phyloP scores from a whole-genome alignment of 1,140 invertebrate species.

The Bicyclus anynana region DNA sequence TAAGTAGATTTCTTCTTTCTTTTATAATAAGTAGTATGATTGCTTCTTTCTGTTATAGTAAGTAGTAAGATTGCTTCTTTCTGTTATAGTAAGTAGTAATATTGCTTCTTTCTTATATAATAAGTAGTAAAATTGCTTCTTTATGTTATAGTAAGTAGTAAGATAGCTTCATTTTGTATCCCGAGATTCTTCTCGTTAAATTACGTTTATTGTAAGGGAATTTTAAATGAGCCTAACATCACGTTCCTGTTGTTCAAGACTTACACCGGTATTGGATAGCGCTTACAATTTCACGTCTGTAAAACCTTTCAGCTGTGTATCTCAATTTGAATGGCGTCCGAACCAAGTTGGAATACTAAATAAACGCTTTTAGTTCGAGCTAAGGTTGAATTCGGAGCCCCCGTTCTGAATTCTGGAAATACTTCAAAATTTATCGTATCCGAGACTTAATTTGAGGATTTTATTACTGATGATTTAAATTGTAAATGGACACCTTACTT shows the following conservation, averaged over 20 bases:
- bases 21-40: too few species aligned
- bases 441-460: neutral
- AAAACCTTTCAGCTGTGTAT: conserved; percentile 28
- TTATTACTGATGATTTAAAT: conserved; percentile 1
- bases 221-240: neutral
- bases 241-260: conserved; percentile 1
- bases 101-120: too few species aligned
- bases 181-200: neutral
- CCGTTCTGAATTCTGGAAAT: conserved; percentile 15
- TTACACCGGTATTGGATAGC: conserved; percentile 15
- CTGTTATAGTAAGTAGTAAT: too few species aligned
- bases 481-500: neutral
- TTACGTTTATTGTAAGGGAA: neutral
- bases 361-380: conserved; percentile 23
- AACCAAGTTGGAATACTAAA: conserved; percentile 31
- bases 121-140: too few species aligned
- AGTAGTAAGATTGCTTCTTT: too few species aligned
- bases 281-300: conserved; percentile 22
- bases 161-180: neutral
- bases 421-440: conserved; percentile 1
- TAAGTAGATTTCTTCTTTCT: too few species aligned
- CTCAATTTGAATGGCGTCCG: conserved; percentile 30
- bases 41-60: too few species aligned
- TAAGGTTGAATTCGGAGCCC: conserved; percentile 9
- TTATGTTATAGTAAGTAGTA: too few species aligned